Conservation (phyloP, 2,797 vertebrate genomes). For the Ispidina picta region DNA sequence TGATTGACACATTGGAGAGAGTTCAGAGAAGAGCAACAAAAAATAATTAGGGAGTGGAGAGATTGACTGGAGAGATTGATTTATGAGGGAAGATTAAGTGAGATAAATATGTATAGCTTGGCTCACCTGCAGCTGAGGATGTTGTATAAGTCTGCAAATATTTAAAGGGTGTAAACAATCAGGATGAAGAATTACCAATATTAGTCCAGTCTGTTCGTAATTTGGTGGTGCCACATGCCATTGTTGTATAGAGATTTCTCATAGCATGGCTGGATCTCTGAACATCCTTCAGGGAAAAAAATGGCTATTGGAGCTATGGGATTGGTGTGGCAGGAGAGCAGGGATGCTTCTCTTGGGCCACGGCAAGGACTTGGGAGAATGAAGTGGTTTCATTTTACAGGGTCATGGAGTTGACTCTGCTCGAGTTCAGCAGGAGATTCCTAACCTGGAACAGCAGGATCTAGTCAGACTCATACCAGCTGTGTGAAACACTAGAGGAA, state of each 20-base stretch:
- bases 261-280: not conserved
- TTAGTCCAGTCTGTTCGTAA: not conserved
- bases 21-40: conserved; percentile 75
- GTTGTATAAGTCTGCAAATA: conserved; percentile 74
- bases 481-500: not conserved
- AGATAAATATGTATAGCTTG: conserved; percentile 78
- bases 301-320: fast-evolving
- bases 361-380: not conserved
- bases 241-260: not conserved
- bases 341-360: not conserved
- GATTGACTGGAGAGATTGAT: conserved; percentile 76
- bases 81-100: conserved; percentile 77
- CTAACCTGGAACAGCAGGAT: not conserved
- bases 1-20: conserved; percentile 73
- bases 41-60: conserved; percentile 77
- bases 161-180: conserved; percentile 71
- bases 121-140: conserved; percentile 74
- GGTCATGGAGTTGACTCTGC: not conserved
- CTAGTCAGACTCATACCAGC: not conserved
- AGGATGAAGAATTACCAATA: conserved; percentile 51
- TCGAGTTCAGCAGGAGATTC: not conserved
- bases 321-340: not conserved
- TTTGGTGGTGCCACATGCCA: not conserved
- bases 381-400: not conserved
- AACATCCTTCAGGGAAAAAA: not conserved